Conservation (phyloP, 2,888 invertebrate species). For the Drosophila hamatofila region DNA sequence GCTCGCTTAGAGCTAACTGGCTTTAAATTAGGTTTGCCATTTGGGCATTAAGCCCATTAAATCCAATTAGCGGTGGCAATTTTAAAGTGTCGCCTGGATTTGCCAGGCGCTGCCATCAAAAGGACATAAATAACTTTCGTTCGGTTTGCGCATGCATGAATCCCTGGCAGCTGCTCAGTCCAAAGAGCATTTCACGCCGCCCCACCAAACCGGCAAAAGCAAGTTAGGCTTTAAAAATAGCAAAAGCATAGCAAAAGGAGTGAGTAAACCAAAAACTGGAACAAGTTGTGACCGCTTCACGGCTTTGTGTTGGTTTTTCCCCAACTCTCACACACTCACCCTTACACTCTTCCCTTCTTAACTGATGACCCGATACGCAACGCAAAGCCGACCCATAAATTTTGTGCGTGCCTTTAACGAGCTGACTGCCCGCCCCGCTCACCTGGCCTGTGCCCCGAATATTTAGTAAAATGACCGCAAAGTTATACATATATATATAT, state of each 20-base stretch:
- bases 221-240: slow-evolving; percentile 44
- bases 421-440: slow-evolving; percentile 7
- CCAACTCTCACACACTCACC: neutral
- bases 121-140: slow-evolving; percentile 60
- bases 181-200: slow-evolving; percentile 29
- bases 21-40: slow-evolving; percentile 28
- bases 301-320: slow-evolving; percentile 34
- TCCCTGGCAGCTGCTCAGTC: slow-evolving; percentile 8
- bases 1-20: neutral
- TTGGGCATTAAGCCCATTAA: slow-evolving; percentile 28
- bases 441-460: slow-evolving; percentile 32
- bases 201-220: slow-evolving; percentile 15
- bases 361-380: slow-evolving; percentile 37
- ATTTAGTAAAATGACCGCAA: slow-evolving; percentile 78
- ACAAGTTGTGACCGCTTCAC: slow-evolving; percentile 45
- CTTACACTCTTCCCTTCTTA: neutral
- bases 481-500: slow-evolving; percentile 37
- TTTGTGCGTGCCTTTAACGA: slow-evolving; percentile 49
- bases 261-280: neutral
- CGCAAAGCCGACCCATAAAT: slow-evolving; percentile 66
- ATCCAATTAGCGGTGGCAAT: slow-evolving; percentile 54
- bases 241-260: slow-evolving; percentile 4
- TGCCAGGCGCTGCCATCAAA: slow-evolving; percentile 25
- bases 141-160: slow-evolving; percentile 13
- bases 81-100: slow-evolving; percentile 46